Evolutionary conservation across 2,113 vertebrate species (phyloP), one percentile per base, ranked within the genome.

Genomic region (Sturnus vulgaris): DNA sequence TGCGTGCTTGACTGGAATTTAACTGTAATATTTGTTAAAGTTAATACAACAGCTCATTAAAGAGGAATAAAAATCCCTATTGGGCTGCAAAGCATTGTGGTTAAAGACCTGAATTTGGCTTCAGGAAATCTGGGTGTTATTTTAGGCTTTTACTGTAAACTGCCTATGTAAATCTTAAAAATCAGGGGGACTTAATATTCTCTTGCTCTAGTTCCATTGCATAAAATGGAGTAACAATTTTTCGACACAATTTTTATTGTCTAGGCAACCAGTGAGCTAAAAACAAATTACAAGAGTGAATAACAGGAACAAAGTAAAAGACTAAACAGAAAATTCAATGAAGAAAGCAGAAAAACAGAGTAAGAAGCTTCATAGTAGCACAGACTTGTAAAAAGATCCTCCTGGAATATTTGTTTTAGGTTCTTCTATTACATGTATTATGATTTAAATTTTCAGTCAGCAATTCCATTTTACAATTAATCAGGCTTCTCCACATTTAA

Each of bases 31-130:
- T 86, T 94, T 95, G 86, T 47, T 90, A 64, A 92, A 52, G 15
- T 82, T 93, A 86, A 86, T 86, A 69, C 24, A 86, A 42, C 15
- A 71, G 28, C 64, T 84, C 65, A 82, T 92, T 93, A 94, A 96
- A 86, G 50, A 71, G 2, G 11, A 82, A 78, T 73, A 70, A 94
- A 92, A 92, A 59, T 81, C 27, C 60, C 81, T 60, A 71, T 75
- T 59, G 73, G 15, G 15, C 44, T 88, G 27, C 47, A 92, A 90
- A 92, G 20, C 30, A 39, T 61, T 90, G 68, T 83, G 39, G 59
- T 83, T 93, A 93, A 92, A 90, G 77, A 59, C 14, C 20, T 49
- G 21, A 86, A 86, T 80, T 21, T 81, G 30, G n/a, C 60, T 90
- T 88, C 60, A 59, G 72, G 72, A 96, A 59, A 92, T 71, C 35